Percentiles rank a stretch among this genome's conserved stretches.
These are phyloP conservation scores for Macroteleia sp. DNA, from an alignment of 2,888 invertebrate species.

Conservation along the genomic window DNA sequence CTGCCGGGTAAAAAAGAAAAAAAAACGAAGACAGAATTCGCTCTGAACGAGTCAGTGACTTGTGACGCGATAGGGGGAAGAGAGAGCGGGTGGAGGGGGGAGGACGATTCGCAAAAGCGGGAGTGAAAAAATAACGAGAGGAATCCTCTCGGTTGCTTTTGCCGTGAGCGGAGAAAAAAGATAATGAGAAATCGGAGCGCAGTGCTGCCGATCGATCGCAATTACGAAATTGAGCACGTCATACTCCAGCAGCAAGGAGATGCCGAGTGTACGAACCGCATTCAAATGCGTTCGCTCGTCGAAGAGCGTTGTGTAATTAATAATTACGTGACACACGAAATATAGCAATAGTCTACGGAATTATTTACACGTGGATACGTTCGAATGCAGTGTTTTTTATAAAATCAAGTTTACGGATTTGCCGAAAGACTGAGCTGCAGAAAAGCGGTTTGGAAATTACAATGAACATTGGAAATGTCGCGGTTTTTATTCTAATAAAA, in stretches of 20 bases:
- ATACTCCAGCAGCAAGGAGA: conserved; percentile 12
- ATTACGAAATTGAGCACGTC: conserved; percentile 59
- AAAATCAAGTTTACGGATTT: too few species aligned
- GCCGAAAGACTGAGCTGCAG: too few species aligned
- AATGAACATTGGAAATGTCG: too few species aligned
- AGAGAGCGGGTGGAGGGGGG: not conserved
- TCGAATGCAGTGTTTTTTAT: too few species aligned
- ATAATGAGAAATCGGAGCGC: conserved; percentile 55
- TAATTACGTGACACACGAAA: conserved; percentile 3
- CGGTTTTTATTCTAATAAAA: too few species aligned
- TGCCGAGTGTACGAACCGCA: not conserved
- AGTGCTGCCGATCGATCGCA: conserved; percentile 58
- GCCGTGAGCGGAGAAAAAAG: conserved; percentile 27
- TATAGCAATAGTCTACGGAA: too few species aligned
- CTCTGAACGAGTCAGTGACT: conserved; percentile 22
- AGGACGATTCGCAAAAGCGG: not conserved
- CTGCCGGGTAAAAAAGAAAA: too few species aligned
- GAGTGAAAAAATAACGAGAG: conserved; percentile 19
- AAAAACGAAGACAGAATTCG: not conserved
- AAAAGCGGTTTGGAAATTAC: too few species aligned
- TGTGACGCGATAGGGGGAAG: conserved; percentile 13
- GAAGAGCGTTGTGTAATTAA: conserved; percentile 7
- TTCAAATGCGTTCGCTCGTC: conserved; percentile 15
- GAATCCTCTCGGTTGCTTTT: conserved; percentile 1
- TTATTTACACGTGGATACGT: too few species aligned